Percentiles rank a stretch among this genome's conserved stretches.
These are phyloP conservation scores for Labeo calbasu DNA, from an alignment of 2,797 vertebrate species.

Conservation along the genomic window DNA sequence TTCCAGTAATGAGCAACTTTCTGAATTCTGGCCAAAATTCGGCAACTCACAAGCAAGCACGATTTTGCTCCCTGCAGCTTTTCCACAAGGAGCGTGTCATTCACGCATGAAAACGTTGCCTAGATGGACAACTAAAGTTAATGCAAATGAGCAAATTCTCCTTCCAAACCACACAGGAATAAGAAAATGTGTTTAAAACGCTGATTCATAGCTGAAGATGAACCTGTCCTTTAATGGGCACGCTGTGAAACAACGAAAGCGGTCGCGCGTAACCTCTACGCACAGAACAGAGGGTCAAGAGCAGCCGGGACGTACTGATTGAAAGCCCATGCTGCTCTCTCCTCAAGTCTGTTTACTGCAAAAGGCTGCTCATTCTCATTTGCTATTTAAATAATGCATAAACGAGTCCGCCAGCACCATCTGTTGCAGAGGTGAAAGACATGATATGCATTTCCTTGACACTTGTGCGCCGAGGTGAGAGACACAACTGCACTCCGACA, in stretches of 20 bases:
- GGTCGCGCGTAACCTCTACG: not conserved
- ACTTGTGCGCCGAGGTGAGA: slow-evolving; percentile 33
- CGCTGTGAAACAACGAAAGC: not conserved
- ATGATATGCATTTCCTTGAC: slow-evolving; percentile 55
- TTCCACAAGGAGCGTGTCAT: not conserved
- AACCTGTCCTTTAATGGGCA: slow-evolving; percentile 10
- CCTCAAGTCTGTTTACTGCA: slow-evolving; percentile 56
- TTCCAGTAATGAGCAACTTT: slow-evolving; percentile 1
- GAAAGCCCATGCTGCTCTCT: slow-evolving; percentile 21
- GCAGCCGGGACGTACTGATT: not conserved
- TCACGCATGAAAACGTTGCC: not conserved
- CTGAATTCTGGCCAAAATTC: not conserved
- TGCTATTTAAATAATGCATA: slow-evolving; percentile 61
- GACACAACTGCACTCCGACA: slow-evolving; percentile 37
- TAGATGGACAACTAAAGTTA: not conserved
- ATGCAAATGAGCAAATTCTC: slow-evolving; percentile 17
- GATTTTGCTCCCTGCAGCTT: not conserved
- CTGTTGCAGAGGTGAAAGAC: slow-evolving; percentile 58
- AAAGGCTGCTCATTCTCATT: slow-evolving; percentile 57
- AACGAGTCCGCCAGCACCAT: slow-evolving; percentile 56
- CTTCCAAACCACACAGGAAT: not conserved
- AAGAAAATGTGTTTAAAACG: not conserved
- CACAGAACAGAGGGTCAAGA: slow-evolving; percentile 25
- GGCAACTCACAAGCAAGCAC: not conserved
- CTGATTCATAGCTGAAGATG: slow-evolving; percentile 1